Conservation (phyloP, 2,797 vertebrate genomes). For the Myripristis murdjan region DNA sequence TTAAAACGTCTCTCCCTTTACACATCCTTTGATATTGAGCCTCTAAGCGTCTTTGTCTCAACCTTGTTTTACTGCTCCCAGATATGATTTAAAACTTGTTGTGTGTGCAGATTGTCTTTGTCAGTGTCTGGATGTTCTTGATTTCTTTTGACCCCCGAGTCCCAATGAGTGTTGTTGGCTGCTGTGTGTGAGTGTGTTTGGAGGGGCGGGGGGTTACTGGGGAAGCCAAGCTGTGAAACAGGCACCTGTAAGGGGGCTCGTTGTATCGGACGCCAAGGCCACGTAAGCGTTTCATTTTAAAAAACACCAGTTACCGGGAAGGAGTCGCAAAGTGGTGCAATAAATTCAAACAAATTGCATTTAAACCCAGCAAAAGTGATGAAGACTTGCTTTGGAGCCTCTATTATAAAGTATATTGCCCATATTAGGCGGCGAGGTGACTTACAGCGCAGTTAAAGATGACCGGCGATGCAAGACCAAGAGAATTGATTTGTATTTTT, state of each 20-base stretch:
- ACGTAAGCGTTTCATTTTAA: slow-evolving; percentile 19
- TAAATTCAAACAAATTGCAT: slow-evolving; percentile 1
- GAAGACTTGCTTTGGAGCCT: background rate
- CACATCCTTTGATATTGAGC: slow-evolving; percentile 52
- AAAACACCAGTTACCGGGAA: background rate
- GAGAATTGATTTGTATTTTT: no score
- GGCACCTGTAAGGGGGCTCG: slow-evolving; percentile 24
- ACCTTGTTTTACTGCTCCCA: slow-evolving; percentile 58
- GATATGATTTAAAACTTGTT: slow-evolving; percentile 59
- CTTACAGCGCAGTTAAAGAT: no score
- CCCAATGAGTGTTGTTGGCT: slow-evolving; percentile 33
- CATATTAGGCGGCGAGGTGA: no score
- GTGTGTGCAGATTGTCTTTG: slow-evolving; percentile 65
- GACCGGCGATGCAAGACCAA: no score
- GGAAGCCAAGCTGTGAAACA: slow-evolving; percentile 39
- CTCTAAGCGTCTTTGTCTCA: slow-evolving; percentile 70
- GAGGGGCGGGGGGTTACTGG: slow-evolving; percentile 19
- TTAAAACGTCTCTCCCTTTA: slow-evolving; percentile 46
- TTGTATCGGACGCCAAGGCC: slow-evolving; percentile 18
- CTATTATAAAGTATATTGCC: background rate
- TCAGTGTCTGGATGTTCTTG: slow-evolving; percentile 57
- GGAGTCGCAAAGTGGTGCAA: slow-evolving; percentile 9
- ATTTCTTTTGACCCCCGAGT: slow-evolving; percentile 63
- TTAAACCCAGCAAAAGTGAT: slow-evolving; percentile 11
- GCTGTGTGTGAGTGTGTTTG: slow-evolving; percentile 20